Conservation (phyloP, 2,888 invertebrate species). For the Ochropleura plecta region DNA sequence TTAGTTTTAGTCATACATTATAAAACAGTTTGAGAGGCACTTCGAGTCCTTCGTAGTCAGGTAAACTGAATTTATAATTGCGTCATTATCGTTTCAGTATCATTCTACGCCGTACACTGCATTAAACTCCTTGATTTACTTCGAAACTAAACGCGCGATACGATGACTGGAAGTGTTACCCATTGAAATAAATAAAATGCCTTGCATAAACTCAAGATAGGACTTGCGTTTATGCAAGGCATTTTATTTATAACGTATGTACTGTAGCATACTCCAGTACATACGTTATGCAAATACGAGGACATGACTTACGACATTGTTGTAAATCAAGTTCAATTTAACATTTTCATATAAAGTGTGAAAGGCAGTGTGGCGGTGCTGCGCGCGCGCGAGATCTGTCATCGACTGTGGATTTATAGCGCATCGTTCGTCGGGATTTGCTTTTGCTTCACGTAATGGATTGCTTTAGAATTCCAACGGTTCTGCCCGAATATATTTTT, state of each 20-base stretch:
- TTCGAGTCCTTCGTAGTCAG: constrained; percentile 22
- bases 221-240: no score
- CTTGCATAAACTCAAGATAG: constrained; percentile 22
- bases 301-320: constrained; percentile 63
- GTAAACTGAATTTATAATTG: constrained; percentile 34
- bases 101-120: neutral
- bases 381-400: constrained; percentile 75
- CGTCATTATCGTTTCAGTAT: constrained; percentile 23
- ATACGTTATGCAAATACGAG: constrained; percentile 59
- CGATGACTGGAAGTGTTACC: neutral
- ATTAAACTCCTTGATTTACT: neutral
- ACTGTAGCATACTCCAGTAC: constrained; percentile 47
- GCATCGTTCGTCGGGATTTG: constrained; percentile 76
- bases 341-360: constrained; percentile 77
- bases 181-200: constrained; percentile 29
- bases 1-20: constrained; percentile 37
- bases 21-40: constrained; percentile 27
- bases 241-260: no score
- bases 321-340: constrained; percentile 75
- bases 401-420: constrained; percentile 77
- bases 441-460: constrained; percentile 73
- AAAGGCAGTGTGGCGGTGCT: constrained; percentile 70
- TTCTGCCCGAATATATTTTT: constrained; percentile 66
- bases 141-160: neutral
- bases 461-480: constrained; percentile 71